Conservation (phyloP, 2,113 vertebrate species). For the Rhynchomys soricoides region DNA sequence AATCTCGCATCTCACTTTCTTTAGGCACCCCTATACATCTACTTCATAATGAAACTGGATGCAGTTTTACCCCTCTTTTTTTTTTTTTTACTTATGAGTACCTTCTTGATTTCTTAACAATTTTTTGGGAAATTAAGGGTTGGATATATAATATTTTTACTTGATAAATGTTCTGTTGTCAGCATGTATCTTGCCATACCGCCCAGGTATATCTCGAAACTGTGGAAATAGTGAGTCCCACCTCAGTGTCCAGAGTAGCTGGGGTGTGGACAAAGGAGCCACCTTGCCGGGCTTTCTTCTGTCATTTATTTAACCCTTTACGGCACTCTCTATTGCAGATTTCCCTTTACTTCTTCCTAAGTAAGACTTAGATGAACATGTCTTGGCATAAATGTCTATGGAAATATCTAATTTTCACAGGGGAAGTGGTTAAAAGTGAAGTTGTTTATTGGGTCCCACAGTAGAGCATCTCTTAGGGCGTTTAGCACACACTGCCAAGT, state of each 20-base stretch:
- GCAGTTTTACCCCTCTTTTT: not conserved
- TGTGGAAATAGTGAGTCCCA: not conserved
- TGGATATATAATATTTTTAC: not conserved
- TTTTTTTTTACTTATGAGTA: not conserved
- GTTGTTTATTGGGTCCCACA: not conserved
- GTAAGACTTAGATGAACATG: not conserved
- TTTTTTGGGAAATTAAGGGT: not conserved
- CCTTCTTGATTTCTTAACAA: not conserved
- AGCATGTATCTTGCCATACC: not conserved
- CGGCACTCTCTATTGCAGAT: not conserved
- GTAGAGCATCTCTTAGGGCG: not conserved
- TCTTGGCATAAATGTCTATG: not conserved
- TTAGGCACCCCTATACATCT: not conserved
- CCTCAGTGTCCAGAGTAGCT: not conserved
- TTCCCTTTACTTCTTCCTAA: not conserved
- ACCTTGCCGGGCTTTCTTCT: not conserved
- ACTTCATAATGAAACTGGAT: not conserved
- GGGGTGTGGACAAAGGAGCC: not conserved
- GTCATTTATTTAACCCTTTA: not conserved
- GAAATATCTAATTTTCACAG: not conserved
- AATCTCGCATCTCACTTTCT: not conserved
- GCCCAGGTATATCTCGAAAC: not conserved
- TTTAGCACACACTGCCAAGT: not conserved
- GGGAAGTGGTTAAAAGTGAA: not conserved
- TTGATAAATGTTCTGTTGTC: not conserved